A percentile compares a stretch with the other conserved stretches of the same genome.
These are phyloP conservation scores for Protonibea diacanthus DNA, from an alignment of 2,797 vertebrate species.

Conservation along the genomic window DNA sequence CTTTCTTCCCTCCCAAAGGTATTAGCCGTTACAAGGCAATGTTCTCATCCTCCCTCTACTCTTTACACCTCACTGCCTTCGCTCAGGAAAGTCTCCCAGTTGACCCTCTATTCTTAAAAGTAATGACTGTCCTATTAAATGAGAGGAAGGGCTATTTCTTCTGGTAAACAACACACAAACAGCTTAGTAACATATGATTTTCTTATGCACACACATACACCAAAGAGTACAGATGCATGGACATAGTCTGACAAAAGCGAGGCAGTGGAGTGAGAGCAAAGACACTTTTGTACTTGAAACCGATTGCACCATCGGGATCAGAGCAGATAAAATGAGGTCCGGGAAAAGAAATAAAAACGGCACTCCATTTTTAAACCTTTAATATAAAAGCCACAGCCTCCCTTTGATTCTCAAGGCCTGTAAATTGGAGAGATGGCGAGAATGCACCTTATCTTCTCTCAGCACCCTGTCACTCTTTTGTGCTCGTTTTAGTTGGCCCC, in stretches of 20 bases:
- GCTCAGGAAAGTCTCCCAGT: constrained; percentile 13
- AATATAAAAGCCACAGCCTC: constrained; percentile 56
- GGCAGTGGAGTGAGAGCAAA: constrained; percentile 23
- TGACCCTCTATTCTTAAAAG: constrained; percentile 33
- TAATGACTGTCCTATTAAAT: constrained; percentile 33
- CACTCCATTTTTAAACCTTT: constrained; percentile 73
- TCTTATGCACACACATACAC: constrained; percentile 7
- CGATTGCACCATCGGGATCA: constrained; percentile 58
- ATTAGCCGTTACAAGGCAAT: constrained; percentile 38
- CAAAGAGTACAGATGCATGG: not conserved
- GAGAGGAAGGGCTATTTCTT: constrained; percentile 14
- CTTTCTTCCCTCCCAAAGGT: constrained; percentile 16
- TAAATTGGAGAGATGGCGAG: constrained; percentile 70
- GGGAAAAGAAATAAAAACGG: constrained; percentile 60
- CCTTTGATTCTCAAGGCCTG: constrained; percentile 68
- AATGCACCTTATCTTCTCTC: constrained; percentile 77
- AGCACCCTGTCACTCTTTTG: constrained; percentile 69
- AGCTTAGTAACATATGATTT: not conserved
- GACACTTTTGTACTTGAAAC: constrained; percentile 58
- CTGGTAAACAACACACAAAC: constrained; percentile 13
- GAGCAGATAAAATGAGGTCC: constrained; percentile 66
- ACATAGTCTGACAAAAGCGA: constrained; percentile 25
- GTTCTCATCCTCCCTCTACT: constrained; percentile 42
- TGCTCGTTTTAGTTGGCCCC: constrained; percentile 57
- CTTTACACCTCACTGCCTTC: constrained; percentile 34